These are phyloP conservation scores for Dicrostonyx torquatus DNA, from an alignment of 2,797 vertebrate genomes.

Conservation along the genomic window DNA sequence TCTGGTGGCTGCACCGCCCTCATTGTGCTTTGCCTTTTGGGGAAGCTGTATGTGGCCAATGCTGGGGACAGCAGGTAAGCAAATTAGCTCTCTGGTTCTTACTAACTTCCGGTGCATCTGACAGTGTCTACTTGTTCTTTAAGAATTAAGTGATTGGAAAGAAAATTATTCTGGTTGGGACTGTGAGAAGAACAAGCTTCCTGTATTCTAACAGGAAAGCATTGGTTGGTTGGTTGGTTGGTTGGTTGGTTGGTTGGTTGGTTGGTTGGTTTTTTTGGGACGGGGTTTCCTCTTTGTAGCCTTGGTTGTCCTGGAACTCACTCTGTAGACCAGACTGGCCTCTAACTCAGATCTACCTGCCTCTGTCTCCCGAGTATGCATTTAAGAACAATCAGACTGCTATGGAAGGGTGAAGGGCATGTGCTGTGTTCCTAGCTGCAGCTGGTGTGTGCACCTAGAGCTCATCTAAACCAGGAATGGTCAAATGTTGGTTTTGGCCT, in stretches of 20 bases:
- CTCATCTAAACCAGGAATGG: background rate
- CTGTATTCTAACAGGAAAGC: background rate
- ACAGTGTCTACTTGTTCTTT: background rate
- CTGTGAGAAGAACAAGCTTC: background rate
- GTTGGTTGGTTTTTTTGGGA: background rate
- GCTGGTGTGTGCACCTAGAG: fast-evolving
- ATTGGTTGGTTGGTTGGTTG: background rate
- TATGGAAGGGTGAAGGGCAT: background rate
- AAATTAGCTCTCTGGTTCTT: background rate
- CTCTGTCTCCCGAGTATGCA: background rate
- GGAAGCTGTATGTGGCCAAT: conserved; percentile 96
- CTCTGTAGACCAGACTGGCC: background rate
- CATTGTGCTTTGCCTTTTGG: conserved; percentile 91
- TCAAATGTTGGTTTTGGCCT: background rate
- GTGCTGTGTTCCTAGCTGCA: background rate
- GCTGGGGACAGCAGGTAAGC: conserved; percentile 98
- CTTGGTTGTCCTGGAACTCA: background rate
- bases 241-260: background rate
- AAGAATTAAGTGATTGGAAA: background rate
- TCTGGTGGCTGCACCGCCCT: conserved; percentile 98
- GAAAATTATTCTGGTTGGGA: background rate
- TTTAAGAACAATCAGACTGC: background rate
- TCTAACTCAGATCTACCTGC: background rate
- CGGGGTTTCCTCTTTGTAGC: background rate
- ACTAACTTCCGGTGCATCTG: background rate